A percentile compares a stretch with the other conserved stretches of the same genome.
These are phyloP conservation scores for Muraenolepis orangiensis DNA, from an alignment of 2,797 vertebrate genomes.

Conservation along the genomic window DNA sequence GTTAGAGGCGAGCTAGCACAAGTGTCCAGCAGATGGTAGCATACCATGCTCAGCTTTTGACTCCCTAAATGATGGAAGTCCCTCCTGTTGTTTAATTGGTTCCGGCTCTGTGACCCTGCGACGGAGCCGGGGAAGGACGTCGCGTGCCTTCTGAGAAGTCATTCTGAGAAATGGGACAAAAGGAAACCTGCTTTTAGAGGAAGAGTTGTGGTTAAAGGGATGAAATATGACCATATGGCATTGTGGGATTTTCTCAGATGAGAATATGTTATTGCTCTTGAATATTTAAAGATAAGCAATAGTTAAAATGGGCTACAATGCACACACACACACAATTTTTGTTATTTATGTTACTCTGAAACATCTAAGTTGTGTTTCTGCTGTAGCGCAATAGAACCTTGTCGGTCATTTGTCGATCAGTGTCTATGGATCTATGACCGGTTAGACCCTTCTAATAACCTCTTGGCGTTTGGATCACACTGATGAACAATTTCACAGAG, in stretches of 20 bases:
- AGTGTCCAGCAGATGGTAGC: constrained; percentile 1
- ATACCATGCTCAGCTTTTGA: background rate
- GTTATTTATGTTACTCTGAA: too few species aligned
- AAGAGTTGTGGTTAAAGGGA: background rate
- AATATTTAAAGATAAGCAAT: background rate
- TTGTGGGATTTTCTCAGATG: background rate
- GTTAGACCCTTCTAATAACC: background rate
- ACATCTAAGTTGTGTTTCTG: too few species aligned
- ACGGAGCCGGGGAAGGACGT: background rate
- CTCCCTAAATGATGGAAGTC: background rate
- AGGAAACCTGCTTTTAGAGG: too few species aligned
- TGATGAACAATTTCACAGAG: background rate
- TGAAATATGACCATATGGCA: background rate
- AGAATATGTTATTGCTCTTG: background rate
- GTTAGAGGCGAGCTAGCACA: background rate
- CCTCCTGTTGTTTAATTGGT: too few species aligned
- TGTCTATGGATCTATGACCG: background rate
- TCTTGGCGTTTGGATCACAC: background rate
- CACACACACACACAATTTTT: background rate
- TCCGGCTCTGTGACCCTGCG: background rate
- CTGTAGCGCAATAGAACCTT: too few species aligned
- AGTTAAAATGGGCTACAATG: background rate
- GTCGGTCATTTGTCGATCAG: background rate
- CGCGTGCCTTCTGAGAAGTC: background rate
- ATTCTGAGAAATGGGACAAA: background rate